Evolutionary conservation across 2,113 vertebrate genomes (phyloP).

Genomic region (Corythornis cristatus): DNA sequence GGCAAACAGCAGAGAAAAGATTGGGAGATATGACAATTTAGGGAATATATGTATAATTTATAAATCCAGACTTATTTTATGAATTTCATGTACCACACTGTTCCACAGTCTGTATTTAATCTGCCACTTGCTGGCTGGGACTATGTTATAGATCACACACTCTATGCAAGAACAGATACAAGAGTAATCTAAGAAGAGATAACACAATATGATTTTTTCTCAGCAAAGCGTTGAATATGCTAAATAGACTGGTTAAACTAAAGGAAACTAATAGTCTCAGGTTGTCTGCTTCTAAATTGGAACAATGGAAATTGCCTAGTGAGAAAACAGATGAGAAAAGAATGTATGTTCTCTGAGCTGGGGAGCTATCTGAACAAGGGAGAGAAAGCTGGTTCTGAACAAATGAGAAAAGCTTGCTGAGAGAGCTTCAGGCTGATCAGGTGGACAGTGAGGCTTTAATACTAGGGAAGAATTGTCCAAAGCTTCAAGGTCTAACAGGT

Average conservation of each 20-base stretch:
- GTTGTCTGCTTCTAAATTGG: neutral
- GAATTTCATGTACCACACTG: slow-evolving; percentile 22
- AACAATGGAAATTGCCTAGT: neutral
- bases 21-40: slow-evolving; percentile 28
- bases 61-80: slow-evolving; percentile 51
- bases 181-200: neutral
- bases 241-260: neutral
- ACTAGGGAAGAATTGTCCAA: neutral
- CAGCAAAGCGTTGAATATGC: neutral
- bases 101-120: slow-evolving; percentile 7
- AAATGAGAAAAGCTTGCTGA: neutral
- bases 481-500: neutral
- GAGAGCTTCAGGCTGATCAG: neutral
- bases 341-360: neutral
- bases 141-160: slow-evolving; percentile 4
- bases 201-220: neutral
- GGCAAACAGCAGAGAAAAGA: slow-evolving; percentile 31
- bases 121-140: slow-evolving; percentile 7
- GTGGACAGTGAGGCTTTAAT: neutral
- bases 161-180: neutral
- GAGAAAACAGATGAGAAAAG: neutral
- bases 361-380: neutral
- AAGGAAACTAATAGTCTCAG: neutral
- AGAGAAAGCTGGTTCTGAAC: neutral
- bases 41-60: slow-evolving; percentile 57